A percentile compares a stretch with the other conserved stretches of the same genome.
Conservation (phyloP, 2,113 vertebrate genomes). For the Aldabrachelys gigantea region DNA sequence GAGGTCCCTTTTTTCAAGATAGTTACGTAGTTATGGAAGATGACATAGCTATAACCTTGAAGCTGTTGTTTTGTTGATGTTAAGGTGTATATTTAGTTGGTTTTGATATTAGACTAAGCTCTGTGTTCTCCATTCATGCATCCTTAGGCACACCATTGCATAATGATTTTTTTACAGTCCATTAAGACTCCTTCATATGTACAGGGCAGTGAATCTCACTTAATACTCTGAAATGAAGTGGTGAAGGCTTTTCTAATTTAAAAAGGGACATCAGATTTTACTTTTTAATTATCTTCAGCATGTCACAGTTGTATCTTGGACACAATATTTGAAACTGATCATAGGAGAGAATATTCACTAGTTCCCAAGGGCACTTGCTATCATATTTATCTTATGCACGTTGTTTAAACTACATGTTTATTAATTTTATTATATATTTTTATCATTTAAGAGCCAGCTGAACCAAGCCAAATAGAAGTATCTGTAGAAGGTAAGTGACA, state of each 20-base stretch:
- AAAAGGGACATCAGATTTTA: background rate
- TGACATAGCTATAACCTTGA: background rate
- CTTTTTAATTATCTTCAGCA: background rate
- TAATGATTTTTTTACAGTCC: fast-evolving
- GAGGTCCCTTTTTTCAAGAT: background rate
- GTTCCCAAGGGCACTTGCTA: background rate
- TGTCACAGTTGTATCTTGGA: background rate
- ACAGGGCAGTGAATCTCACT: background rate
- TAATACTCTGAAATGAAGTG: background rate
- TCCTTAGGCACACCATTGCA: background rate
- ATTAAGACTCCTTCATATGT: background rate
- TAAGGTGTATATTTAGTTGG: background rate
- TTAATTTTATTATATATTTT: background rate
- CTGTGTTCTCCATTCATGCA: background rate
- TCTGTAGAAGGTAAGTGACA: conserved; percentile 71
- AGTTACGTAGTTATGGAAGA: background rate
- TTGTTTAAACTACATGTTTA: background rate
- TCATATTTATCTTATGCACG: background rate
- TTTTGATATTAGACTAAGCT: background rate
- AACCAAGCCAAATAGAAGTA: conserved; percentile 69
- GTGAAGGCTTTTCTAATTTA: background rate
- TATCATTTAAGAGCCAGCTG: conserved; percentile 72
- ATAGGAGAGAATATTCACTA: background rate
- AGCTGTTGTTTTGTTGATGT: background rate
- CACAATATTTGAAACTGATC: background rate